A percentile compares a stretch with the other conserved stretches of the same genome.
These are phyloP conservation scores for Naja naja DNA, from an alignment of 2,113 vertebrate genomes.

Conservation along the genomic window DNA sequence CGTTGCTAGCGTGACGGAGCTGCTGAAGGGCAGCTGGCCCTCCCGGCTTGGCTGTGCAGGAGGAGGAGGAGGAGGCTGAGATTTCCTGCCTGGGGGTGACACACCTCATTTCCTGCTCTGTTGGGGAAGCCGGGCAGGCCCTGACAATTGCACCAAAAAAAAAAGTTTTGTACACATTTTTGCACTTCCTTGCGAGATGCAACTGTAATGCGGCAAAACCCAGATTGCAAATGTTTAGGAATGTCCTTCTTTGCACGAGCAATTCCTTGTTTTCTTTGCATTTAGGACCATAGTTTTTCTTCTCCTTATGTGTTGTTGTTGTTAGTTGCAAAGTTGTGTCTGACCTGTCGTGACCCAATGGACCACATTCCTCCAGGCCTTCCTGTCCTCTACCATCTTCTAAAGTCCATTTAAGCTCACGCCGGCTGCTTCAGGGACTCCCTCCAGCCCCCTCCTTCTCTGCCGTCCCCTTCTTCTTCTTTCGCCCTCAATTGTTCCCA, in stretches of 20 bases:
- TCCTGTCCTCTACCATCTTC: no score
- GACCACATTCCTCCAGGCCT: no score
- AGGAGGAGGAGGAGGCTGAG: not conserved
- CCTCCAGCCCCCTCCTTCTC: no score
- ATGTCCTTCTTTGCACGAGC: not conserved
- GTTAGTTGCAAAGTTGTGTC: no score
- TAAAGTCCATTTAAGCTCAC: no score
- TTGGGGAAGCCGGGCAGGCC: not conserved
- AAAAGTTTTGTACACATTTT: not conserved
- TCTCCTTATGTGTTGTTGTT: no score
- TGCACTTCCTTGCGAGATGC: not conserved
- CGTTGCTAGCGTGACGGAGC: not conserved
- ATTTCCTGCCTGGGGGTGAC: not conserved
- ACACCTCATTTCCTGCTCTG: not conserved
- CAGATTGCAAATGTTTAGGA: not conserved
- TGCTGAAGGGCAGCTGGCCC: not conserved
- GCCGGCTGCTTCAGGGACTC: no score
- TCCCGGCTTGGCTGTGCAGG: not conserved
- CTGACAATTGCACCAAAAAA: no score
- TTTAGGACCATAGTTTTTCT: not conserved
- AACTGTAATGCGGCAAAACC: not conserved
- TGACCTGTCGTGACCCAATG: no score
- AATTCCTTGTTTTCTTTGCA: not conserved
- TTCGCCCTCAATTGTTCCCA: no score
- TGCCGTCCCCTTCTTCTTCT: no score